Evolutionary conservation across 2,797 vertebrate species (phyloP), one percentile per base, ranked within the genome.

Genomic region (Phylloscopus collybita): DNA sequence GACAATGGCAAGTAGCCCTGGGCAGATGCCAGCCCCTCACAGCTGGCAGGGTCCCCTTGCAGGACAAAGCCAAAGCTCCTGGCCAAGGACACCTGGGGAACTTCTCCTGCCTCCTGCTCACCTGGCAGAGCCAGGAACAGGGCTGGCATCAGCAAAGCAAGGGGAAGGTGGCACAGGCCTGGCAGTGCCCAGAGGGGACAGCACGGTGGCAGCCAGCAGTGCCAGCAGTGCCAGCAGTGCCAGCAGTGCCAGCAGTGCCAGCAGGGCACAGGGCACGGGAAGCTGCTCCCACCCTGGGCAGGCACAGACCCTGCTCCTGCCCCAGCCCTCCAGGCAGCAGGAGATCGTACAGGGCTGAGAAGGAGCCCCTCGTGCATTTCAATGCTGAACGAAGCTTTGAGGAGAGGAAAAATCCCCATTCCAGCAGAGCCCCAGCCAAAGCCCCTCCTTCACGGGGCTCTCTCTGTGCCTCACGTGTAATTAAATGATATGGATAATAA

Each of bases 401-500:
- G 57, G 45, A 69, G 22, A 56, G 59, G 13, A 45, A 45, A 45
- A 80, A 42, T 59, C 21, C 0, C 27, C 16, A 22, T 81, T 80
- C 0, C 1, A 32, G 57, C 7, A 3, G 47, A 64, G 76, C 47
- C 85, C 71, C 4, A 88, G 86, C n/a, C 61, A 38, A 51, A 74
- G 87, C 62, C 44, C 16, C 42, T 71, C 54, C 80, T 62, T 79
- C 79, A 4, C 65, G 34, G 6, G 50, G 82, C 56, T 21, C 40
- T 40, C 13, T 6, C 13, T 40, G 83, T 4, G 47, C 57, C 45
- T 50, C 4, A 30, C 9, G 9, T 20, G 6, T 91, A 92, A 95
- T 96, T 94, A 96, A 96, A 79, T 54, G 51, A 91, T 89, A 90
- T 16, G 70, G 87, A 72, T 95, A 84, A 91, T 93, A 81, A 86